Percentiles rank a stretch among this genome's conserved stretches.
phyloP scores from a whole-genome alignment of 2,888 invertebrate genomes.

The Timandra comae region DNA sequence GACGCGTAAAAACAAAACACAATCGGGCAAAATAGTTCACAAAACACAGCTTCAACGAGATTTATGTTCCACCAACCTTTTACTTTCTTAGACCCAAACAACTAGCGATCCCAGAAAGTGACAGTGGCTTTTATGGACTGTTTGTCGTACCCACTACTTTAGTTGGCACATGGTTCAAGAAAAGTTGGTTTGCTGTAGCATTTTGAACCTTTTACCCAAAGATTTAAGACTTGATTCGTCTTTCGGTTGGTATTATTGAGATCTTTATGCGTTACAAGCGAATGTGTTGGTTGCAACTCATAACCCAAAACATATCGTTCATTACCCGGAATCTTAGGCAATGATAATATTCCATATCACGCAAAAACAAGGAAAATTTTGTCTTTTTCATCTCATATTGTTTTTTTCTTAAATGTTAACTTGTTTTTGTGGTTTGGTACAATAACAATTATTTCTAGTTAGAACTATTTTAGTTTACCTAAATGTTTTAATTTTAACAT shows the following conservation, averaged over 20 bases:
- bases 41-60: conserved; percentile 16
- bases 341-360: conserved; percentile 25
- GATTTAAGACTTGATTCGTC: conserved; percentile 24
- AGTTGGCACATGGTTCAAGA: conserved; percentile 42
- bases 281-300: conserved; percentile 31
- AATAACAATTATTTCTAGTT: no score
- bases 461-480: no score
- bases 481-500: no score
- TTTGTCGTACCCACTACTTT: conserved; percentile 63
- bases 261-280: conserved; percentile 29
- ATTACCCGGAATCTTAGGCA: conserved; percentile 57
- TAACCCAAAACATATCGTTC: conserved; percentile 35
- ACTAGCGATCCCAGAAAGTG: conserved; percentile 66
- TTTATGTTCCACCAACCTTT: conserved; percentile 71
- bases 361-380: conserved; percentile 38
- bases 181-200: conserved; percentile 23
- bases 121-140: conserved; percentile 70
- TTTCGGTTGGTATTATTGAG: conserved; percentile 13
- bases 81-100: conserved; percentile 61
- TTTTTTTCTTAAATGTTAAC: no score
- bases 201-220: conserved; percentile 39
- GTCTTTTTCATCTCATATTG: no score
- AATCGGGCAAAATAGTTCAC: background rate
- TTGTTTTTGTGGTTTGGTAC: no score
- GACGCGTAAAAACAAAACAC: background rate